A percentile compares a stretch with the other conserved stretches of the same genome.
These are phyloP conservation scores for Ataeniobius toweri DNA, from an alignment of 2,797 vertebrate species.

Conservation along the genomic window DNA sequence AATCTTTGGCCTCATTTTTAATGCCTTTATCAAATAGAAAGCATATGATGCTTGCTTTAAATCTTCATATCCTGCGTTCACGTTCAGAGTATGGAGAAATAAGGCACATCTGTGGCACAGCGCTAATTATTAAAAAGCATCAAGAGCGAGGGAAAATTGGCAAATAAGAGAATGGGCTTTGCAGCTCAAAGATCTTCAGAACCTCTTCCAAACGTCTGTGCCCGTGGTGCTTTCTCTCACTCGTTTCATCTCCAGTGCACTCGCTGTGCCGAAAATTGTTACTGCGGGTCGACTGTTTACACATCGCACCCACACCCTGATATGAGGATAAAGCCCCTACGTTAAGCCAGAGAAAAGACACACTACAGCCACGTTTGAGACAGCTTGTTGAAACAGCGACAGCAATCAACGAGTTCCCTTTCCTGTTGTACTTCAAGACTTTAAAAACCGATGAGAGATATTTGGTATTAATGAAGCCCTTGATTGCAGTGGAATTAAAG, in stretches of 20 bases:
- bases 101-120: slow-evolving; percentile 82
- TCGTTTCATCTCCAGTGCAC: slow-evolving; percentile 77
- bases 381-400: slow-evolving; percentile 1
- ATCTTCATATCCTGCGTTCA: slow-evolving; percentile 51
- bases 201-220: slow-evolving; percentile 80
- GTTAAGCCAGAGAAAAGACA: slow-evolving; percentile 42
- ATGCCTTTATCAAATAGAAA: slow-evolving; percentile 78
- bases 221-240: slow-evolving; percentile 73
- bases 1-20: slow-evolving; percentile 55
- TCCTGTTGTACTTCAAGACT: neutral
- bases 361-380: slow-evolving; percentile 12
- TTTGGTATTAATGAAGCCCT: slow-evolving; percentile 23
- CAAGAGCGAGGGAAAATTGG: slow-evolving; percentile 50
- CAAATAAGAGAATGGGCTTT: slow-evolving; percentile 52
- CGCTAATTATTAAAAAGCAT: slow-evolving; percentile 81
- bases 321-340: slow-evolving; percentile 43
- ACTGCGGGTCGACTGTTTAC: slow-evolving; percentile 43
- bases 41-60: slow-evolving; percentile 71
- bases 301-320: slow-evolving; percentile 23
- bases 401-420: neutral
- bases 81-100: slow-evolving; percentile 38
- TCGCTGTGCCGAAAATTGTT: slow-evolving; percentile 49
- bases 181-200: slow-evolving; percentile 74
- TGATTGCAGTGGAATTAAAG: slow-evolving; percentile 39
- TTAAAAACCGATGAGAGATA: slow-evolving; percentile 21